phyloP scores from a whole-genome alignment of 2,113 vertebrate species.

The Delphinapterus leucas region DNA sequence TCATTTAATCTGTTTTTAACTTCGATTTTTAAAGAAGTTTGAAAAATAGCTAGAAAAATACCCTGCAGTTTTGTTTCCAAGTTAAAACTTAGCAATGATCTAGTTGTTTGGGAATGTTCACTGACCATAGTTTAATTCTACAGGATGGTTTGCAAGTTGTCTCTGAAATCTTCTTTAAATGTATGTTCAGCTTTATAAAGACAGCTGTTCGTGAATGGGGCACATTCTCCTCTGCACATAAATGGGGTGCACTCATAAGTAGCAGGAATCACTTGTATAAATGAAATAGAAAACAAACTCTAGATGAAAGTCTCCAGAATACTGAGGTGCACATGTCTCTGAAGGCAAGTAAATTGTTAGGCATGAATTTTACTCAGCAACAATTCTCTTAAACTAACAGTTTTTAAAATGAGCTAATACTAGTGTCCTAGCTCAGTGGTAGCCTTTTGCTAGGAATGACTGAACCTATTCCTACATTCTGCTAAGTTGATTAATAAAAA shows the following conservation, averaged over 20 bases:
- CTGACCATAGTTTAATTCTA: background rate
- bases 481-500: constrained; percentile 90
- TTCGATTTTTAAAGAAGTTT: background rate
- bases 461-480: constrained; percentile 73
- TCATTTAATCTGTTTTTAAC: background rate
- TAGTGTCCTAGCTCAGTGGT: constrained; percentile 45
- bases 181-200: background rate
- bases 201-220: background rate
- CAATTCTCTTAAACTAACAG: background rate
- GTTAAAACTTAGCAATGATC: background rate
- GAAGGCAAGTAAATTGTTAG: background rate
- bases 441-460: constrained; percentile 65
- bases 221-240: background rate
- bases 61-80: background rate
- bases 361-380: constrained; percentile 23
- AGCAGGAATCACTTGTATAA: background rate
- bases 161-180: background rate
- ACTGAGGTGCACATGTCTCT: background rate
- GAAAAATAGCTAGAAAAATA: constrained; percentile 39
- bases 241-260: background rate
- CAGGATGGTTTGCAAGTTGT: background rate
- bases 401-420: background rate
- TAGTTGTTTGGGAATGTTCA: background rate
- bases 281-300: constrained; percentile 25
- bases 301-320: background rate